Evolutionary conservation across 1,140 invertebrate genomes (phyloP).

Genomic region (Archegozetes longisetosus): DNA sequence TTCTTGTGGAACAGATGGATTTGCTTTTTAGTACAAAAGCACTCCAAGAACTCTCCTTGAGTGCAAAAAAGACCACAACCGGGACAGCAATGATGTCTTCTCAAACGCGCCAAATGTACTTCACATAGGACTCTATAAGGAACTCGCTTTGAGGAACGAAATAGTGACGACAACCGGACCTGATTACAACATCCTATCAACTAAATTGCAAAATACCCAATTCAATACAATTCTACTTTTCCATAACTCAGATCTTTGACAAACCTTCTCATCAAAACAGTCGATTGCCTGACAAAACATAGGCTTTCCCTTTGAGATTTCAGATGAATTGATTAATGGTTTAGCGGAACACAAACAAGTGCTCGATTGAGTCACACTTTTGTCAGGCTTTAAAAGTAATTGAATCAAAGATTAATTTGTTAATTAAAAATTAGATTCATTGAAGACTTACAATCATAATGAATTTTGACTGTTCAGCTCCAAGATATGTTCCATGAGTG

Average conservation of each 20-base stretch:
- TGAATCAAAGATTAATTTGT: not conserved
- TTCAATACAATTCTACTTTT: not conserved
- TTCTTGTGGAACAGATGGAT: slow-evolving; percentile 54
- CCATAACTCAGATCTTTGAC: not conserved
- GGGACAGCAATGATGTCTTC: slow-evolving; percentile 71
- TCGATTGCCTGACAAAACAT: not conserved
- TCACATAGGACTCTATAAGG: slow-evolving; percentile 70
- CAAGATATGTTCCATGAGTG: not conserved
- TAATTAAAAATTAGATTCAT: not conserved
- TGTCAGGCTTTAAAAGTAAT: not conserved
- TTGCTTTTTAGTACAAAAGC: slow-evolving; percentile 30
- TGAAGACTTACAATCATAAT: not conserved
- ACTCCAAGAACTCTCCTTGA: slow-evolving; percentile 61
- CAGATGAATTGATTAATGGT: not conserved
- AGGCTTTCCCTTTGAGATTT: not conserved
- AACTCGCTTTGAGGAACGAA: slow-evolving; percentile 55
- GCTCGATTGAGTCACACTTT: not conserved
- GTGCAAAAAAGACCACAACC: slow-evolving; percentile 79
- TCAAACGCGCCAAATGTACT: slow-evolving; percentile 54
- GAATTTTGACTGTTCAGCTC: not conserved
- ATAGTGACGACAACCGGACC: slow-evolving; percentile 41
- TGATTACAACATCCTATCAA: slow-evolving; percentile 62
- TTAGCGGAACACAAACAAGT: not conserved
- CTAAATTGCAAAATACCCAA: not conserved
- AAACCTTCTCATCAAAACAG: not conserved